Conservation (phyloP, 2,113 vertebrate genomes). For the Ascaphus truei region DNA sequence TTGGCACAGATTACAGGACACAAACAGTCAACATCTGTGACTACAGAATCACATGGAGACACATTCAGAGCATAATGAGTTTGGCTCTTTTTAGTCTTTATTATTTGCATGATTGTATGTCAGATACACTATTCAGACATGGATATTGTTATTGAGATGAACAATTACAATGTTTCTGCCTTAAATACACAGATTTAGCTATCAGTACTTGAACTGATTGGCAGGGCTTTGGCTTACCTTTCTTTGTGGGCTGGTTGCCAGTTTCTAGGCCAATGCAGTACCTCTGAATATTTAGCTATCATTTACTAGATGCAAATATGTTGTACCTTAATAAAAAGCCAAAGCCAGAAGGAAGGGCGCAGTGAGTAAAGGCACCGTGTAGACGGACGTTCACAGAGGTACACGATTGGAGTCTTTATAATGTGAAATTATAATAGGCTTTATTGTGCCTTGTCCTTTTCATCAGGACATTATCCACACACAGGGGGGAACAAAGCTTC, state of each 20-base stretch:
- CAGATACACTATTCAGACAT: not conserved
- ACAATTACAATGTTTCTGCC: not conserved
- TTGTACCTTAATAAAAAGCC: no score
- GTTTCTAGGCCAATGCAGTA: not conserved
- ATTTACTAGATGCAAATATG: not conserved
- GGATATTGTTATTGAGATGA: not conserved
- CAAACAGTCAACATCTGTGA: not conserved
- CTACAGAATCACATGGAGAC: not conserved
- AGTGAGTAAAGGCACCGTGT: no score
- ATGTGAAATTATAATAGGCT: no score
- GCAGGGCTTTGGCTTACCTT: not conserved
- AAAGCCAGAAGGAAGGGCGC: no score
- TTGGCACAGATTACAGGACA: not conserved
- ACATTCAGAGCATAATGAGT: not conserved
- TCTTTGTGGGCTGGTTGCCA: not conserved
- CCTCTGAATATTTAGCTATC: not conserved
- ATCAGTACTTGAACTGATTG: not conserved
- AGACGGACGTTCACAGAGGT: no score
- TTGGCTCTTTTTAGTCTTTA: not conserved
- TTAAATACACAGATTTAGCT: not conserved
- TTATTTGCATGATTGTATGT: not conserved
- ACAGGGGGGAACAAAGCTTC: no score
- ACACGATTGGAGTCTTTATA: no score
- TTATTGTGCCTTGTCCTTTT: no score
- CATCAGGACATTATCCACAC: no score